Base-by-base conservation (phyloP, 1,140 invertebrate genomes). In the Bombus cullumanus region DNA sequence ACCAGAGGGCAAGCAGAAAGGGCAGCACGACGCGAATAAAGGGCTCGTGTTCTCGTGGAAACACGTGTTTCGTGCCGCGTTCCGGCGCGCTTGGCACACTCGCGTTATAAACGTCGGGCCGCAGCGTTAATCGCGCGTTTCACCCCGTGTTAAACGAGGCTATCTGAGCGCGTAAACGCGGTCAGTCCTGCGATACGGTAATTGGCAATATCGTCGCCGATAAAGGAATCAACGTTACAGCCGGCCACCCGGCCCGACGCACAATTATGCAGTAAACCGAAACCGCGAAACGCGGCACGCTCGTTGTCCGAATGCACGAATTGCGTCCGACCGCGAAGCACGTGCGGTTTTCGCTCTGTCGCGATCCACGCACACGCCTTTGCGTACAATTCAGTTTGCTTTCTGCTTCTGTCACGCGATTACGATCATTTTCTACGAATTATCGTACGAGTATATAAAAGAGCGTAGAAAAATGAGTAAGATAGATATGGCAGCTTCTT, bases 241-340 rank as follows among this genome's bases (percentile, higher is more conserved):
- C 18, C 73, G 37, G 74, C 10, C n/a, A 47, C n/a, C 41, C 72
- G 89, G 84, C 87, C 28, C 89, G 88, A 86, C 88, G 88, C 88
- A 88, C 91, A 93, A 94, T 94, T 93, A 93, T 92, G 93, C 93
- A 93, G 91, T 86, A 92, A 93, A 93, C 92, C 83, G 83, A 91
- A 91, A 92, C 91, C 92, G 66, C 92, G 88, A 91, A 91, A 94
- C 92, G 93, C 90, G 86, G 91, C 85, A 53, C 83, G 88, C 84
- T 90, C 88, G 90, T 91, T 88, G 83, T 31, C 82, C 39, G 69
- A n/a, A 28, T 66, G 73, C 81, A 76, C 88, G 88, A 90, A 88
- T 88, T 86, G 88, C 89, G 82, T 83, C 74, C 77, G 86, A 87
- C 87, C 86, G 77, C 83, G 85, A 80, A 85, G 85, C 87, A 88